These are phyloP conservation scores for Abrostola tripartita DNA, from an alignment of 2,888 invertebrate genomes.

Conservation along the genomic window DNA sequence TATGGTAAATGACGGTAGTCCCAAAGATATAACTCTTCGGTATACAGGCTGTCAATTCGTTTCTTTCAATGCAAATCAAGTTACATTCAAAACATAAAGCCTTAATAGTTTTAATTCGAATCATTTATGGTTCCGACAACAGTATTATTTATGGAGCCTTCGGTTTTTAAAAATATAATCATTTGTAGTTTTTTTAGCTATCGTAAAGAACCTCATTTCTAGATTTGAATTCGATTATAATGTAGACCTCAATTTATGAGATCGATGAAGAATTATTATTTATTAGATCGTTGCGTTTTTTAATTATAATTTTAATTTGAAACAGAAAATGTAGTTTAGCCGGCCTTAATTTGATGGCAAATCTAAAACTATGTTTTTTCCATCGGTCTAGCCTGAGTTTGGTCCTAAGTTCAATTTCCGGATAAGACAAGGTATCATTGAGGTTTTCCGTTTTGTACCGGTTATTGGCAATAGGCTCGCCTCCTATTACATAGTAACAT, in stretches of 20 bases:
- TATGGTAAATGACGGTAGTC: slow-evolving; percentile 27
- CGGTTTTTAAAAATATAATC: slow-evolving; percentile 27
- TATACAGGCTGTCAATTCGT: slow-evolving; percentile 44
- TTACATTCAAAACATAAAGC: slow-evolving; percentile 37
- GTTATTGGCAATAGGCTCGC: too few relatives aligned
- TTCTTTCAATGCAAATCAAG: slow-evolving; percentile 53
- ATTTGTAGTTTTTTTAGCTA: slow-evolving; percentile 13
- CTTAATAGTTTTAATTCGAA: slow-evolving; percentile 21
- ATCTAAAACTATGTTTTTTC: too few relatives aligned
- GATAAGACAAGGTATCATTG: too few relatives aligned
- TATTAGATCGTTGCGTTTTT: slow-evolving; percentile 18
- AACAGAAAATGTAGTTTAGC: too few relatives aligned
- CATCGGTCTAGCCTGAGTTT: too few relatives aligned
- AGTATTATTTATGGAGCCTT: slow-evolving; percentile 37
- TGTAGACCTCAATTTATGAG: slow-evolving; percentile 39
- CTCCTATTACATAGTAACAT: too few relatives aligned
- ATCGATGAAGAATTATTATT: slow-evolving; percentile 10
- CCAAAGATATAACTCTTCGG: slow-evolving; percentile 30
- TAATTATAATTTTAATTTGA: background rate
- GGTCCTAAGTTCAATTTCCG: too few relatives aligned
- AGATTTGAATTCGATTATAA: slow-evolving; percentile 46
- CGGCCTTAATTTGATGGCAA: too few relatives aligned
- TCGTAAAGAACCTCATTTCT: slow-evolving; percentile 27
- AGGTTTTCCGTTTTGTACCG: too few relatives aligned
- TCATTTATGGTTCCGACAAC: slow-evolving; percentile 36